Evolutionary conservation across 2,888 invertebrate species (phyloP).

Genomic region (Andrena chrysosceles): DNA sequence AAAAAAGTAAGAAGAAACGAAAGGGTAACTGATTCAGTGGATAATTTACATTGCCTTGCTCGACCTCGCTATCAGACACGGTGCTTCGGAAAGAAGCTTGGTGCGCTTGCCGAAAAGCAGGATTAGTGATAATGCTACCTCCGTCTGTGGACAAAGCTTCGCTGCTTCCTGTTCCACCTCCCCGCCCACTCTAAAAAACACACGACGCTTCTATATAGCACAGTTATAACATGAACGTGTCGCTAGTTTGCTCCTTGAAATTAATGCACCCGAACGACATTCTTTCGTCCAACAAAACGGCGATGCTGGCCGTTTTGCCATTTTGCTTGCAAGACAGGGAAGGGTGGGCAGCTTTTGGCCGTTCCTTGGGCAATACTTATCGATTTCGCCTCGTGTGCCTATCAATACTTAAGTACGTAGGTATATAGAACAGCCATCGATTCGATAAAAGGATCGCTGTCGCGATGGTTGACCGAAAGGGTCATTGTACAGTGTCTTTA

Average conservation of each 20-base stretch:
- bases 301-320: too few species aligned
- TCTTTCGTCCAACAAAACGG: too few species aligned
- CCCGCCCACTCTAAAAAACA: constrained; percentile 77
- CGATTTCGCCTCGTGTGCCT: background rate
- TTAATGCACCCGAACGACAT: too few species aligned
- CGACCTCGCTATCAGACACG: constrained; percentile 97
- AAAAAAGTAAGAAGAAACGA: constrained; percentile 11
- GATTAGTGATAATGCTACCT: constrained; percentile 93
- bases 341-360: background rate
- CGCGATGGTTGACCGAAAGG: background rate
- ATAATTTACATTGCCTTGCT: constrained; percentile 92
- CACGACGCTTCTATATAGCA: constrained; percentile 60
- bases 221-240: constrained; percentile 11
- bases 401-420: background rate
- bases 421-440: background rate
- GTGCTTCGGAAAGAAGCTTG: constrained; percentile 93
- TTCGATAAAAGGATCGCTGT: background rate
- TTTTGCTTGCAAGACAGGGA: too few species aligned
- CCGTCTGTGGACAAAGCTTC: constrained; percentile 87
- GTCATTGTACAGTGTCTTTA: background rate
- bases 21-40: constrained; percentile 59
- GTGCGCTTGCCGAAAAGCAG: constrained; percentile 90
- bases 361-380: constrained; percentile 47
- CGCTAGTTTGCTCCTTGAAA: constrained; percentile 15
- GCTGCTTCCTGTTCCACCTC: constrained; percentile 80